Evolutionary conservation across 1,140 invertebrate species (phyloP).

Genomic region (Branchinecta lynchi): DNA sequence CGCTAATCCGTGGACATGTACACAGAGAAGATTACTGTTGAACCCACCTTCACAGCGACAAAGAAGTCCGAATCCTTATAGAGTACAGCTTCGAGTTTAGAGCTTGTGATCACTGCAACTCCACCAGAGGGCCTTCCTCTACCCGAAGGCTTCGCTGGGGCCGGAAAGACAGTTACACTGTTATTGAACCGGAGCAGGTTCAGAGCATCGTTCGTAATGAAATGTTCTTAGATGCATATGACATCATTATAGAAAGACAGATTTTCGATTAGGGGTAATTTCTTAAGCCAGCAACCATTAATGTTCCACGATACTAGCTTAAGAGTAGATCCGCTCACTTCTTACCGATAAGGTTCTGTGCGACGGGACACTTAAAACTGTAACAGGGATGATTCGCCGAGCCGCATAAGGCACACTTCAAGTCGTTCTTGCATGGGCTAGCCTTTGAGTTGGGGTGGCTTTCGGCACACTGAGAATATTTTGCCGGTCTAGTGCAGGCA

Average conservation of each 20-base stretch:
- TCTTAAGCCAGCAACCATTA: background rate
- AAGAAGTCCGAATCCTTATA: background rate
- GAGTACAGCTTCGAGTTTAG: background rate
- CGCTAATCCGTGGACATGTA: background rate
- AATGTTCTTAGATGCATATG: background rate
- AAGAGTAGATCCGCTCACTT: no score
- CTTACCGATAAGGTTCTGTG: background rate
- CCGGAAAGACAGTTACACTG: background rate
- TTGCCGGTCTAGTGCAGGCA: background rate
- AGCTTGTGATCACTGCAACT: background rate
- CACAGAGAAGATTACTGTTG: background rate
- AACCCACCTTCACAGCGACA: background rate
- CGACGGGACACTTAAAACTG: background rate
- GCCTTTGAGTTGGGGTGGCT: background rate
- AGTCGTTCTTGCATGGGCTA: background rate
- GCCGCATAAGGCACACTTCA: background rate
- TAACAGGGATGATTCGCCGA: background rate
- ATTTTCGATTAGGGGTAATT: background rate
- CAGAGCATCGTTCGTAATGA: background rate
- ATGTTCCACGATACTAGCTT: no score
- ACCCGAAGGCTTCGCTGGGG: background rate
- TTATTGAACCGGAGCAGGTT: background rate
- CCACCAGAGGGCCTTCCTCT: constrained; percentile 3
- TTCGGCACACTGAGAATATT: background rate
- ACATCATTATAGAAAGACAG: background rate